Base-by-base conservation (phyloP, 2,113 vertebrate species). In the Entomyzon cyanotis region DNA sequence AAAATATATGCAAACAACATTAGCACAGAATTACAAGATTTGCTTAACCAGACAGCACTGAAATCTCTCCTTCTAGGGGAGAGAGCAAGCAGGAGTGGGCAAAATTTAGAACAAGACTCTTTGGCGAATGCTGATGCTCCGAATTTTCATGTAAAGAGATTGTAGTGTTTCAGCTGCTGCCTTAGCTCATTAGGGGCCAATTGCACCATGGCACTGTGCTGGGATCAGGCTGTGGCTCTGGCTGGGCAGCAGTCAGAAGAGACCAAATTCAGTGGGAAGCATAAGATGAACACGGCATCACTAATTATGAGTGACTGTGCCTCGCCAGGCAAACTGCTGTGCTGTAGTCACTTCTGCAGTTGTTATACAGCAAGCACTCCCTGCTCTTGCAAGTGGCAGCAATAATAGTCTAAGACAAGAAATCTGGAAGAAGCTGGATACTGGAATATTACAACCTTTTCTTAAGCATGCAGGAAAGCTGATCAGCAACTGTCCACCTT, bases 261-360 rank as follows among this genome's bases (percentile, higher is more conserved):
- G 58, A 37, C 11, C 22, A 24, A 73, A 25, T 47, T 49, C 93
- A 74, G 78, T 12, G 47, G 69, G 33, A 78, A 92, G 65, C 14
- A 0, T 0, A 30, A 31, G 80, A 70, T 59, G 84, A 89, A 52
- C 44, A 60, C 0, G 0, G 81, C 84, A 84, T 53, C 41, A 33
- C 15, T 75, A 73, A 87, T 52, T 55, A 37, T 0, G 3, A 8
- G 62, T 17, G 78, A 28, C 82, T 39, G 62, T 44, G 70, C 59
- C 75, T 11, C 5, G 15, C n/a, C 7, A 76, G 84, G 87, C 64
- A 52, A 64, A 75, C 47, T 27, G 80, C 77, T 71, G 55, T 21
- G 71, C 90, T 77, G 50, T 6, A 53, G 55, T 33, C 65, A 50
- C 88, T 79, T 15, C 52, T 47, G 85, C 83, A 67, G 64, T 8